Conservation (phyloP, 2,888 invertebrate genomes). For the Epinotia bilunana region DNA sequence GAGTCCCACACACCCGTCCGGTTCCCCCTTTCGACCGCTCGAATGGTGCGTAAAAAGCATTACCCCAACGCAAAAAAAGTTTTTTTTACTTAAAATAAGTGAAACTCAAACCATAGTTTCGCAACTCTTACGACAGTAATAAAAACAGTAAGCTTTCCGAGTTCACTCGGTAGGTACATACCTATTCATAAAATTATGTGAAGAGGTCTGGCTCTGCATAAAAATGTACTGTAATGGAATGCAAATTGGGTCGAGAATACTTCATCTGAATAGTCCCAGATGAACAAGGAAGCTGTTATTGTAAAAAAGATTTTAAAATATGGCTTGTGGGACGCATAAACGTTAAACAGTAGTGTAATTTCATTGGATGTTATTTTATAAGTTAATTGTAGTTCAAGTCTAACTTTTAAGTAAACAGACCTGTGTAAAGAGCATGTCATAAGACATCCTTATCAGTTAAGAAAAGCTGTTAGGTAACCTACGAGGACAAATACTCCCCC, state of each 20-base stretch:
- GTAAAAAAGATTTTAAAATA: constrained; percentile 6
- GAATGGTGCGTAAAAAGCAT: too few species aligned
- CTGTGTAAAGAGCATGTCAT: too few species aligned
- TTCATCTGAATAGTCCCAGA: constrained; percentile 14
- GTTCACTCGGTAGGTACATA: constrained; percentile 36
- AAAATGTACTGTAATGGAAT: constrained; percentile 33
- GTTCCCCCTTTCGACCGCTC: too few species aligned
- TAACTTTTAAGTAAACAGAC: too few species aligned
- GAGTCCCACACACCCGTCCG: too few species aligned
- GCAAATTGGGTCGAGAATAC: constrained; percentile 26
- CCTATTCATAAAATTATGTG: constrained; percentile 34
- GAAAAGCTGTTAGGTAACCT: too few species aligned
- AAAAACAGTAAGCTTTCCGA: constrained; percentile 38
- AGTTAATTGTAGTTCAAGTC: too few species aligned
- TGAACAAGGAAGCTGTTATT: constrained; percentile 26
- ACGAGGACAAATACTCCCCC: too few species aligned
- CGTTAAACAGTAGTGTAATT: too few species aligned
- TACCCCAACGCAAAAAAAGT: too few species aligned
- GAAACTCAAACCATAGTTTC: constrained; percentile 11
- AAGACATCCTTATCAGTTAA: too few species aligned
- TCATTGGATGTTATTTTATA: too few species aligned
- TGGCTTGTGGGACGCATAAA: background rate
- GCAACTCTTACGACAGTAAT: constrained; percentile 16
- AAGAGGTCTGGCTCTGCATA: constrained; percentile 30
- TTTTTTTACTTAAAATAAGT: background rate